Percentiles rank a stretch among this genome's conserved stretches.
Evolutionary conservation across 2,797 vertebrate genomes (phyloP).

Genomic region (Pseudopleuronectes americanus): DNA sequence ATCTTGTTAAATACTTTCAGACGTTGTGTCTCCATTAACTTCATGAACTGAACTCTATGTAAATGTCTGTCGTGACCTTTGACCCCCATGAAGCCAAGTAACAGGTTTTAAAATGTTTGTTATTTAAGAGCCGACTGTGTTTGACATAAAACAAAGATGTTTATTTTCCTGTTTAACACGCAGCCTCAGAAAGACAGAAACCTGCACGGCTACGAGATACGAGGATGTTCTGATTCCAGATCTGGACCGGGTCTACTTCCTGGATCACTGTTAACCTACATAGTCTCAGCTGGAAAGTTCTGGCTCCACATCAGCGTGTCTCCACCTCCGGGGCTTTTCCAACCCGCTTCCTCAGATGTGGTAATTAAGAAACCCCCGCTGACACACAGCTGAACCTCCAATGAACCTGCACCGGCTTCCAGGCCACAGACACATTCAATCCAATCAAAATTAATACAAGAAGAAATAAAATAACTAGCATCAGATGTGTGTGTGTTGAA

Average conservation of each 20-base stretch:
- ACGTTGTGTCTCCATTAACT: no score
- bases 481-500: not conserved
- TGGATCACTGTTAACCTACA: constrained; percentile 61
- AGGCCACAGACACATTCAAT: constrained; percentile 22
- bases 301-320: constrained; percentile 55
- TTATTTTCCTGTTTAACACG: no score
- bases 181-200: no score
- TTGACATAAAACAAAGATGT: no score
- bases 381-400: constrained; percentile 63
- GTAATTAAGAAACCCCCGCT: constrained; percentile 62
- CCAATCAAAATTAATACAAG: not conserved
- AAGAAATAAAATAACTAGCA: no score
- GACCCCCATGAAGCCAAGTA: no score
- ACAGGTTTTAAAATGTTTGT: no score
- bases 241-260: constrained; percentile 40
- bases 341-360: constrained; percentile 63
- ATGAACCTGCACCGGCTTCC: constrained; percentile 27
- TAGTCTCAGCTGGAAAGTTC: constrained; percentile 55
- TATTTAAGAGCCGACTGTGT: no score
- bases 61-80: no score
- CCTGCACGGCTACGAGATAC: no score
- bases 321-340: constrained; percentile 54
- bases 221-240: constrained; percentile 53
- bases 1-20: no score
- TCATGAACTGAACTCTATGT: no score